Evolutionary conservation across 2,888 invertebrate species (phyloP).

Genomic region (Apodemia mormo): DNA sequence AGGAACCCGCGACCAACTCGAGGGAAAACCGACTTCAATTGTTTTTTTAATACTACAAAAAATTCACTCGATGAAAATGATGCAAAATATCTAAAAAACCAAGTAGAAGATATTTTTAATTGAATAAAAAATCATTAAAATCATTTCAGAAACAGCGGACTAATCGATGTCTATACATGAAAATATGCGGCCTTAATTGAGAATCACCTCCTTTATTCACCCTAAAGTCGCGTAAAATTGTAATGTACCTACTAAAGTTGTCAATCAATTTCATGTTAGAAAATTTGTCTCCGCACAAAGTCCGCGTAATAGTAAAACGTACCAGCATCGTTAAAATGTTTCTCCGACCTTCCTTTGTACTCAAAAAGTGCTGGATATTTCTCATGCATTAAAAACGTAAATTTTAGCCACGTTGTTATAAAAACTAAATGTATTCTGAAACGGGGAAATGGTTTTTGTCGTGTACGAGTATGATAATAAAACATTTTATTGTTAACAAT

Average conservation of each 20-base stretch:
- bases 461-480: constrained; percentile 39
- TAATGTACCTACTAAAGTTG: background rate
- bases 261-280: background rate
- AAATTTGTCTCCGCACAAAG: background rate
- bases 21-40: no score
- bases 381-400: constrained; percentile 34
- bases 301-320: background rate
- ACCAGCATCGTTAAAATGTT: constrained; percentile 11
- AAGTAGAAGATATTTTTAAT: no score
- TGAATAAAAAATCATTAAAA: no score
- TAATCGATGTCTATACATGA: no score
- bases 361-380: constrained; percentile 24
- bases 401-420: constrained; percentile 35
- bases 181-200: no score
- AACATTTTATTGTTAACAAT: constrained; percentile 60
- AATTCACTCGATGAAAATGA: no score
- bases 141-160: no score
- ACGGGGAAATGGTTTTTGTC: constrained; percentile 36
- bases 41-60: no score
- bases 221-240: background rate
- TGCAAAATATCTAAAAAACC: no score
- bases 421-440: constrained; percentile 33
- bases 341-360: background rate
- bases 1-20: no score
- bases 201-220: no score